phyloP scores from a whole-genome alignment of 2,797 vertebrate species.

The Bradypodion pumilum region DNA sequence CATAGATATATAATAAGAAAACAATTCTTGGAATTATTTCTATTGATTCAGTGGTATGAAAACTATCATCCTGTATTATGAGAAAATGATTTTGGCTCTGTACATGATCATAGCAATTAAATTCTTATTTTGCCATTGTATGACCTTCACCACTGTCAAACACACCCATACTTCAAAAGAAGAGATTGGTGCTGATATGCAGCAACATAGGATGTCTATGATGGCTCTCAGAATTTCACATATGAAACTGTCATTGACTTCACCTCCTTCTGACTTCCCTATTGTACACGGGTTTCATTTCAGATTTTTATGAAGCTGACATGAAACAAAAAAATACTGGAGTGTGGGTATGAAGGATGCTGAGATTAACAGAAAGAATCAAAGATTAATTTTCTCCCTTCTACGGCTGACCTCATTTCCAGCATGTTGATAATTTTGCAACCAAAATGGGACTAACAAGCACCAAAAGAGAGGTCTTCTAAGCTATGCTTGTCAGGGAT shows the following conservation, averaged over 20 bases:
- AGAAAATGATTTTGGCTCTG: conserved; percentile 5
- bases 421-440: neutral
- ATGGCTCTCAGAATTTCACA: neutral
- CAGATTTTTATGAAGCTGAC: neutral
- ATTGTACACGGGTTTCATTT: neutral
- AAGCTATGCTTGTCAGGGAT: too few relatives aligned
- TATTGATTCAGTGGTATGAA: conserved; percentile 23
- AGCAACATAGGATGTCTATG: neutral
- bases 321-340: neutral
- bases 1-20: conserved; percentile 20
- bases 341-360: too few relatives aligned
- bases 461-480: neutral
- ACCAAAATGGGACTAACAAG: neutral
- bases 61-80: conserved; percentile 8
- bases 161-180: neutral
- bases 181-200: neutral
- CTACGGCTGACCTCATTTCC: neutral
- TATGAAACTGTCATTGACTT: neutral
- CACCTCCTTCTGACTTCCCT: neutral
- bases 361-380: too few relatives aligned
- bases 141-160: neutral
- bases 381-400: neutral
- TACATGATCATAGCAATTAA: conserved; percentile 27
- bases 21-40: conserved; percentile 32
- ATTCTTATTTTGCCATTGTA: conserved; percentile 17